phyloP scores from a whole-genome alignment of 2,888 invertebrate species.

The Carterocephalus palaemon region DNA sequence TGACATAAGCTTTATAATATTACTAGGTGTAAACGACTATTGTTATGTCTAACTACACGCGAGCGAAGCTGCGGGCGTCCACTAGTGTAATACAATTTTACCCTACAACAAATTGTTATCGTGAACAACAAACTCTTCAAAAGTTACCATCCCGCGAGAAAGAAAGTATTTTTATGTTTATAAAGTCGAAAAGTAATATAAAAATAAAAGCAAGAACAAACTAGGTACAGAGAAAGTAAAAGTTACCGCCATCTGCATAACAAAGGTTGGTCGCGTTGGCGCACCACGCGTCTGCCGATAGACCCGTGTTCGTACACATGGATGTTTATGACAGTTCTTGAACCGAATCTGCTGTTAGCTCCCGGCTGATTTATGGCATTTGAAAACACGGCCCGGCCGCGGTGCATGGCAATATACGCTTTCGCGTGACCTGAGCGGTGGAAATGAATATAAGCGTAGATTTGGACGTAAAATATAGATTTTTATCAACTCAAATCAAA shows the following conservation, averaged over 20 bases:
- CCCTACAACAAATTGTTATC: too few species aligned
- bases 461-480: too few species aligned
- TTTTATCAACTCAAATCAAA: too few species aligned
- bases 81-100: too few species aligned
- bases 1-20: too few species aligned
- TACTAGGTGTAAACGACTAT: too few species aligned
- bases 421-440: constrained; percentile 9
- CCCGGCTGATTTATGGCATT: constrained; percentile 33
- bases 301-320: constrained; percentile 36
- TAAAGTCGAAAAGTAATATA: too few species aligned
- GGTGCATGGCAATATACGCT: constrained; percentile 5
- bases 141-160: too few species aligned
- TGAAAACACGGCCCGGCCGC: constrained; percentile 27
- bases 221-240: constrained; percentile 11
- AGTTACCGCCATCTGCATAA: constrained; percentile 36
- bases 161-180: too few species aligned
- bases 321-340: constrained; percentile 40
- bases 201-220: constrained; percentile 5
- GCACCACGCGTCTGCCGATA: constrained; percentile 43
- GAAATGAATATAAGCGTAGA: constrained; percentile 11
- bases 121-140: too few species aligned
- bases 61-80: too few species aligned
- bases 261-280: constrained; percentile 36
- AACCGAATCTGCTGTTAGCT: constrained; percentile 27
- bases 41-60: too few species aligned